Evolutionary conservation across 2,113 vertebrate genomes (phyloP).

Genomic region (Tyrannus savana): DNA sequence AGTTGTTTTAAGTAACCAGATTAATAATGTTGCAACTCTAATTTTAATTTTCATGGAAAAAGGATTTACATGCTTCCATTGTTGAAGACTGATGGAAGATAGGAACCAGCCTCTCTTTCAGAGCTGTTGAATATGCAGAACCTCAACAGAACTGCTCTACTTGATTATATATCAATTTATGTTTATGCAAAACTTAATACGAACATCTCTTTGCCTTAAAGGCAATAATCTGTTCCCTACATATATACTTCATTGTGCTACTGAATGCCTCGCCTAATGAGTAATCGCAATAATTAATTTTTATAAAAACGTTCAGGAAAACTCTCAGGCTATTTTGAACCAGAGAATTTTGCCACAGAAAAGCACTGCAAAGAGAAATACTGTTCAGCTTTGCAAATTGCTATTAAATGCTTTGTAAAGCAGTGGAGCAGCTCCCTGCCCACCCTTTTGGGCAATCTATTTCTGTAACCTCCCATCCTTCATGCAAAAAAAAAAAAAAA

Average conservation of each 20-base stretch:
- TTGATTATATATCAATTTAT: slow-evolving; percentile 32
- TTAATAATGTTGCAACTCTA: not conserved
- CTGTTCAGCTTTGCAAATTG: not conserved
- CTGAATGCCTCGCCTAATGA: slow-evolving; percentile 1
- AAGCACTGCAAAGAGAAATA: not conserved
- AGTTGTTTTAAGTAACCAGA: not conserved
- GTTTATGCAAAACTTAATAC: slow-evolving; percentile 35
- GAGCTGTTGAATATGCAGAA: slow-evolving; percentile 39
- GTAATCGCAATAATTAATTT: slow-evolving; percentile 44
- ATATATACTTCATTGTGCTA: not conserved
- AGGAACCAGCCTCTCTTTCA: not conserved
- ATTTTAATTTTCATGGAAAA: slow-evolving; percentile 37
- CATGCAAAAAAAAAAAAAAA: not conserved
- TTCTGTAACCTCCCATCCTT: not conserved
- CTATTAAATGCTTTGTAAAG: not conserved
- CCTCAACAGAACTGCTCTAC: not conserved
- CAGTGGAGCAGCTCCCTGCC: not conserved
- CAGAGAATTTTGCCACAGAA: not conserved
- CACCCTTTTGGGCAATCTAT: not conserved
- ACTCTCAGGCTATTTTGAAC: slow-evolving; percentile 12
- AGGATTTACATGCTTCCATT: not conserved
- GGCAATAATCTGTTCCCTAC: slow-evolving; percentile 39
- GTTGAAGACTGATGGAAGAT: slow-evolving; percentile 13
- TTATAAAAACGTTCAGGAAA: not conserved
- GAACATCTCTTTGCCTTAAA: slow-evolving; percentile 40